phyloP scores from a whole-genome alignment of 64 coral and sea anemone species.

The Orbicella faveolata region DNA sequence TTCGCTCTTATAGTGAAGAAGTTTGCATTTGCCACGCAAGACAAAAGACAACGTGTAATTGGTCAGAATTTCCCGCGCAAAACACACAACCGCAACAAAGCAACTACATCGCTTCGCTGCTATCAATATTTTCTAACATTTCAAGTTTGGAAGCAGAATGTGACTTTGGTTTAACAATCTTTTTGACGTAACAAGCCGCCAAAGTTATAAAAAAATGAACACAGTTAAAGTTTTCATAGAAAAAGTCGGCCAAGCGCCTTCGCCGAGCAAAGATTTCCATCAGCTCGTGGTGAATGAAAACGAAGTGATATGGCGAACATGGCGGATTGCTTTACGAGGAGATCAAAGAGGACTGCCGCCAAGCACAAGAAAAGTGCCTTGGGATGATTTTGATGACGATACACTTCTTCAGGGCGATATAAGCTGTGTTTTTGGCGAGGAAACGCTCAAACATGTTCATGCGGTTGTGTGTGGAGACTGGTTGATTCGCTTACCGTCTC shows the following conservation, averaged over 20 bases:
- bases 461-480: constrained; percentile 66
- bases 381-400: constrained; percentile 65
- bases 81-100: neutral
- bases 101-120: neutral
- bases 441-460: constrained; percentile 59
- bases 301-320: constrained; percentile 73
- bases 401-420: constrained; percentile 62
- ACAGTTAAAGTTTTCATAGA: constrained; percentile 50
- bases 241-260: constrained; percentile 56
- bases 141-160: neutral
- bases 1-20: neutral
- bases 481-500: constrained; percentile 53
- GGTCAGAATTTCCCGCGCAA: constrained; percentile 36
- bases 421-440: constrained; percentile 71
- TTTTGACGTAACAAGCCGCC: neutral
- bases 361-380: constrained; percentile 55
- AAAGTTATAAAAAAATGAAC: constrained; percentile 8
- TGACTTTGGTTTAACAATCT: neutral
- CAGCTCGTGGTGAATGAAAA: constrained; percentile 59
- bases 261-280: constrained; percentile 75
- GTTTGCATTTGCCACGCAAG: neutral
- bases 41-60: neutral
- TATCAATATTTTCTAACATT: neutral
- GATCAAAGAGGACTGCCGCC: constrained; percentile 61
- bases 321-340: constrained; percentile 59